Conservation (phyloP, 2,797 vertebrate genomes). For the Brachyalestes nurse region DNA sequence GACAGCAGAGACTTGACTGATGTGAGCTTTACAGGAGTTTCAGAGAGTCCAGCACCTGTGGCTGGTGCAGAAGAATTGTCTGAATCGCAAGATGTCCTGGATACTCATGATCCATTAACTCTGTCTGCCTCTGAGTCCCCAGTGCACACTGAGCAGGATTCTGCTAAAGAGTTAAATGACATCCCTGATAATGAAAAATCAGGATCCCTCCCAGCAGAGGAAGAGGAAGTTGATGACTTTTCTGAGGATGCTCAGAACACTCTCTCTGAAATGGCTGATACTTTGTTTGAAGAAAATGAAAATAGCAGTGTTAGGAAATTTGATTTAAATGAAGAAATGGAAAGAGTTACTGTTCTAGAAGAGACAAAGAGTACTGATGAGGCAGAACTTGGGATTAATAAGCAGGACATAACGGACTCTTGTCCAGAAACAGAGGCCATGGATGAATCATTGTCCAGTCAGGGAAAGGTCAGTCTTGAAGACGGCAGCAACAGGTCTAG, state of each 20-base stretch:
- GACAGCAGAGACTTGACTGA: constrained; percentile 27
- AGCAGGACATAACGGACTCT: constrained; percentile 19
- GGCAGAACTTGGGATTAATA: constrained; percentile 9
- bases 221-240: constrained; percentile 49
- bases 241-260: constrained; percentile 44
- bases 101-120: constrained; percentile 33
- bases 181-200: constrained; percentile 23
- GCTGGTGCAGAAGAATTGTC: not conserved
- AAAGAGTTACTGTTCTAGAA: constrained; percentile 49
- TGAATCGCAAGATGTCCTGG: constrained; percentile 45
- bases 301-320: constrained; percentile 45
- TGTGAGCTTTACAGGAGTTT: constrained; percentile 9
- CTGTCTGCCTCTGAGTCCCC: constrained; percentile 47
- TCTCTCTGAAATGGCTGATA: constrained; percentile 38
- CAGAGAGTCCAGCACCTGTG: constrained; percentile 48
- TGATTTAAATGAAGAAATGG: constrained; percentile 57
- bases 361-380: constrained; percentile 15
- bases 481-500: constrained; percentile 1
- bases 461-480: constrained; percentile 23
- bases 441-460: constrained; percentile 20
- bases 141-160: constrained; percentile 34
- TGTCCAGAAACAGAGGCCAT: constrained; percentile 11
- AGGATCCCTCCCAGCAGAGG: not conserved
- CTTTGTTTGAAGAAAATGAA: constrained; percentile 40
- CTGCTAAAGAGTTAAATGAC: constrained; percentile 21